phyloP scores from a whole-genome alignment of 2,888 invertebrate species.

The Venusia cambrica region DNA sequence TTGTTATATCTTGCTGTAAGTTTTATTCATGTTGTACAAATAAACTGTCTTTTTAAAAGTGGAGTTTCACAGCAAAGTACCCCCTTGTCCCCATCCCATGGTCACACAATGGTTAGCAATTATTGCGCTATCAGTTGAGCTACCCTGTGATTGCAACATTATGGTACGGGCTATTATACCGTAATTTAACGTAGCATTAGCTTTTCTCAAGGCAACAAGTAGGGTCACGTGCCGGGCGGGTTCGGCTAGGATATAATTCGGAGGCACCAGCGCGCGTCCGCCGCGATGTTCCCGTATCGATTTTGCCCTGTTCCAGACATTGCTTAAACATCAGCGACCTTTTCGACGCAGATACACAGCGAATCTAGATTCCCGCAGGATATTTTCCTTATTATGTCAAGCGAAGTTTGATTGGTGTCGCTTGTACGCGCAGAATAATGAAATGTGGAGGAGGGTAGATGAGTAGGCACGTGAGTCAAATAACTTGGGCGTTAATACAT shows the following conservation, averaged over 20 bases:
- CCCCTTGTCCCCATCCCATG: constrained; percentile 25
- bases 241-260: constrained; percentile 66
- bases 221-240: constrained; percentile 73
- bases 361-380: constrained; percentile 31
- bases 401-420: constrained; percentile 33
- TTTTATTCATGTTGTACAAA: too few species aligned
- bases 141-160: constrained; percentile 27
- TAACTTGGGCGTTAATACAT: constrained; percentile 43
- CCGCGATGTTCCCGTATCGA: constrained; percentile 66
- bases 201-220: constrained; percentile 69
- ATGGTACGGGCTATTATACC: constrained; percentile 37
- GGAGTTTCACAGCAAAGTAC: too few species aligned
- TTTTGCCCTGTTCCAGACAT: constrained; percentile 63
- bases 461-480: constrained; percentile 47
- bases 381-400: constrained; percentile 28
- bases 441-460: constrained; percentile 34
- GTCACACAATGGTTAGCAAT: constrained; percentile 32
- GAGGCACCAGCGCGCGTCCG: constrained; percentile 69
- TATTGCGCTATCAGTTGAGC: constrained; percentile 34
- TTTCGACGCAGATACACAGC: constrained; percentile 42
- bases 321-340: constrained; percentile 53
- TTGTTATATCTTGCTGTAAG: too few species aligned
- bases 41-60: too few species aligned
- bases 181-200: too few species aligned
- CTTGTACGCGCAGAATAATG: constrained; percentile 33